Evolutionary conservation across 2,888 invertebrate species (phyloP).

Genomic region (Chydorus sphaericus): DNA sequence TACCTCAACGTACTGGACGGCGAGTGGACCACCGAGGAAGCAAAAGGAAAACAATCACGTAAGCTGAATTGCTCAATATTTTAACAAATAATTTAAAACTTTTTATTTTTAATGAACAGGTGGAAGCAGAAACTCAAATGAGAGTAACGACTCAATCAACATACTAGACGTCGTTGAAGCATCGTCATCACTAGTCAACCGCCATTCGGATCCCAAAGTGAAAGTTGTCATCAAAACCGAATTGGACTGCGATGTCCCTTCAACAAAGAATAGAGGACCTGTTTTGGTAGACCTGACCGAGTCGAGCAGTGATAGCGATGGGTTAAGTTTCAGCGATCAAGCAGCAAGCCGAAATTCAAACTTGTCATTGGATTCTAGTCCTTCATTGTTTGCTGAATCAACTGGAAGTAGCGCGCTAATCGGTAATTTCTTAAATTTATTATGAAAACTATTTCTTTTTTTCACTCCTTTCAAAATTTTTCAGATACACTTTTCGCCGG

Average conservation of each 20-base stretch:
- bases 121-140: neutral
- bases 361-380: too few species aligned
- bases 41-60: constrained; percentile 38
- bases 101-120: neutral
- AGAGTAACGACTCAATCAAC: neutral
- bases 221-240: neutral
- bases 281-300: constrained; percentile 49
- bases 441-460: too few species aligned
- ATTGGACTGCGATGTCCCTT: neutral
- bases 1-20: constrained; percentile 63
- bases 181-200: too few species aligned
- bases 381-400: too few species aligned
- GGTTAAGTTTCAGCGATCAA: too few species aligned
- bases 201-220: neutral
- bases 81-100: constrained; percentile 5
- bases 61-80: neutral
- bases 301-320: constrained; percentile 51
- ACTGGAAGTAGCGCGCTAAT: too few species aligned
- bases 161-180: neutral
- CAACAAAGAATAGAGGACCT: constrained; percentile 17
- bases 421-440: too few species aligned
- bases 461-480: too few species aligned
- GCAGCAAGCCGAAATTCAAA: too few species aligned
- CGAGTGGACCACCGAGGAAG: constrained; percentile 56
- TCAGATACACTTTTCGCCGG: too few species aligned